Evolutionary conservation across 2,888 invertebrate species (phyloP).

Genomic region (Minunthozetes semirufus): DNA sequence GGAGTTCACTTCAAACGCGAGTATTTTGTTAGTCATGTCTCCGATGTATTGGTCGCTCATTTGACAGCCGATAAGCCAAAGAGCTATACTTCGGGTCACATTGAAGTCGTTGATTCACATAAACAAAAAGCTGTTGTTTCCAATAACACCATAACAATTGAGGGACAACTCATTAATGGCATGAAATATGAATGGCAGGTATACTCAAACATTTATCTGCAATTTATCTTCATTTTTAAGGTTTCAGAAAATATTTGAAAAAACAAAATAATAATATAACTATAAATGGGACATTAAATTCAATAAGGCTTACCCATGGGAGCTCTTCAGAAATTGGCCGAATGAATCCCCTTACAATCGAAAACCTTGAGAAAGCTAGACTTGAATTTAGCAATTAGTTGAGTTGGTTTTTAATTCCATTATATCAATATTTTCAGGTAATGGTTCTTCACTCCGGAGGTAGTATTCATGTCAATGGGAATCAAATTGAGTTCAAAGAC

Average conservation of each 20-base stretch:
- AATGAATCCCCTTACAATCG: no score
- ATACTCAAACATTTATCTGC: no score
- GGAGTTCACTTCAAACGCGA: not conserved
- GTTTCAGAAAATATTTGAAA: no score
- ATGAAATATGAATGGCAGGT: not conserved
- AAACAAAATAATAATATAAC: no score
- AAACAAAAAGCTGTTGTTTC: not conserved
- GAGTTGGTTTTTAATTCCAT: no score
- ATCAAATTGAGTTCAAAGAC: not conserved
- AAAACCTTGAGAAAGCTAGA: no score
- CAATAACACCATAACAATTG: not conserved
- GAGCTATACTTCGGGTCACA: not conserved
- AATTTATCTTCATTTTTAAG: no score
- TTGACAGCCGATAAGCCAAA: not conserved
- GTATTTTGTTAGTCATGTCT: not conserved
- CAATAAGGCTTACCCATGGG: no score
- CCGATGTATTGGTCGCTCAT: not conserved
- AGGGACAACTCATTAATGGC: not conserved
- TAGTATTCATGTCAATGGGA: not conserved
- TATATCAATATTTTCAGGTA: no score
- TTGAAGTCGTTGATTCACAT: not conserved
- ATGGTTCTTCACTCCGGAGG: not conserved
- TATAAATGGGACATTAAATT: no score
- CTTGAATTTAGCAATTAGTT: no score
- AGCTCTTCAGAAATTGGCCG: no score